Evolutionary conservation across 2,888 invertebrate genomes (phyloP), one percentile per base, ranked within the genome.

Genomic region (Caradrina clavipalpis): DNA sequence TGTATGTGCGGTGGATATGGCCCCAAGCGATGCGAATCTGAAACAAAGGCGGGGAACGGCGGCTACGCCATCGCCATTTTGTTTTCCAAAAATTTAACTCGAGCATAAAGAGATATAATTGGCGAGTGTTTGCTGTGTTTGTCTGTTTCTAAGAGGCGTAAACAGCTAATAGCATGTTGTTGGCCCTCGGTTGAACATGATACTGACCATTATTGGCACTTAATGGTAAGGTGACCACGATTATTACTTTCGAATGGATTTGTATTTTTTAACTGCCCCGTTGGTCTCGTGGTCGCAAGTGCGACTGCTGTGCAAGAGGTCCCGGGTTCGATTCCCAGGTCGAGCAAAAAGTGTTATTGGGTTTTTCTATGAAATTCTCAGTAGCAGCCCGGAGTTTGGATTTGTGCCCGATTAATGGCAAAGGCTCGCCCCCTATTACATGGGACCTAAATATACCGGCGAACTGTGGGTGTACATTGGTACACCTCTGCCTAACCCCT

Each of bases 21-120:
- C 79, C 69, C 59, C 73, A 51, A 73, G 76, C 80, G 69, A 6
- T 55, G 13, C 69, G 55, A 82, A 80, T 81, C 21, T 54, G 15
- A 54, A 75, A 82, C 83, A 82, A 80, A 82, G 67, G 62, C 57
- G 10, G 21, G 10, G 50, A 15, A 19, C 21, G 19, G 10, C 42
- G 10, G 47, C 21, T 26, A 57, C 53, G 59, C 58, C 55, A 67
- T 80, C 53, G 59, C 58, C 55, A 67, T 80, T 56, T 80, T 69
- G 66, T 55, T 72, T 61, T 60, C 47, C 50, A 68, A 60, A 72
- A 80, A 59, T 64, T 70, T 21, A 64, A 73, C 57, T 65, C 15
- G 19, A 21, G 35, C 42, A 19, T 68, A 47, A 39, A 55, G 26
- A 59, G 21, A 51, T 65, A 65, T 73, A 67, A 67, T 74, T 72